These are phyloP conservation scores for Chelidonichthys spinosus DNA, from an alignment of 2,797 vertebrate genomes.

Conservation along the genomic window DNA sequence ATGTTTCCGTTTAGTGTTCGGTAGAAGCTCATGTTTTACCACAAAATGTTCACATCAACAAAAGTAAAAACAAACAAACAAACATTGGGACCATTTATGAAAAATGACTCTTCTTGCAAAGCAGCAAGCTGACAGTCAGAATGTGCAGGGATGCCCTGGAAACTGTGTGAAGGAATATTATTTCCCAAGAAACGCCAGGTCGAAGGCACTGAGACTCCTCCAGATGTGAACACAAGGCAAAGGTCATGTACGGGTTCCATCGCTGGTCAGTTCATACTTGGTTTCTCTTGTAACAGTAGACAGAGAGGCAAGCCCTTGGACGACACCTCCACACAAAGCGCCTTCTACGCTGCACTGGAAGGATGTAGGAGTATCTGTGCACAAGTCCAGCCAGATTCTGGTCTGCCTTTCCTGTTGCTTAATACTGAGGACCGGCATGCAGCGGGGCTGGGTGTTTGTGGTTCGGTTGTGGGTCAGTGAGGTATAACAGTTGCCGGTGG, in stretches of 20 bases:
- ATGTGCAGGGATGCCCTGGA: constrained; percentile 28
- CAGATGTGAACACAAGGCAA: constrained; percentile 28
- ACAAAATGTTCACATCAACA: constrained; percentile 23
- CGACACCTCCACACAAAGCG: constrained; percentile 10
- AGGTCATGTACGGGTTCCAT: not conserved
- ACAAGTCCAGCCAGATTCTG: constrained; percentile 32
- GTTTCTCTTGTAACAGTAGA: constrained; percentile 39
- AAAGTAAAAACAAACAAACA: not conserved
- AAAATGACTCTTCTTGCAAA: constrained; percentile 9
- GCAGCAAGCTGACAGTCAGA: constrained; percentile 4
- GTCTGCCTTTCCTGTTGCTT: constrained; percentile 40
- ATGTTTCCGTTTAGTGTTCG: constrained; percentile 14
- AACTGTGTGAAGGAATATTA: constrained; percentile 4
- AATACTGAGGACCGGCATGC: constrained; percentile 36
- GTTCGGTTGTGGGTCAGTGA: constrained; percentile 31
- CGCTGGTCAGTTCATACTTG: constrained; percentile 26
- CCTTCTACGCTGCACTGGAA: constrained; percentile 19
- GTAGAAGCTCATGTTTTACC: constrained; percentile 1
- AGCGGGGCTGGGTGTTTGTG: constrained; percentile 28
- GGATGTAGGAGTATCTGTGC: constrained; percentile 25
- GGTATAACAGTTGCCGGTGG: constrained; percentile 57
- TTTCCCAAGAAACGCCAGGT: constrained; percentile 27
- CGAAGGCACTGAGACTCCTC: constrained; percentile 73
- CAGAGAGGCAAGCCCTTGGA: constrained; percentile 35
- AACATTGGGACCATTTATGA: not conserved